These are phyloP conservation scores for Agonum fuliginosum DNA, from an alignment of 2,888 invertebrate species.

Conservation along the genomic window DNA sequence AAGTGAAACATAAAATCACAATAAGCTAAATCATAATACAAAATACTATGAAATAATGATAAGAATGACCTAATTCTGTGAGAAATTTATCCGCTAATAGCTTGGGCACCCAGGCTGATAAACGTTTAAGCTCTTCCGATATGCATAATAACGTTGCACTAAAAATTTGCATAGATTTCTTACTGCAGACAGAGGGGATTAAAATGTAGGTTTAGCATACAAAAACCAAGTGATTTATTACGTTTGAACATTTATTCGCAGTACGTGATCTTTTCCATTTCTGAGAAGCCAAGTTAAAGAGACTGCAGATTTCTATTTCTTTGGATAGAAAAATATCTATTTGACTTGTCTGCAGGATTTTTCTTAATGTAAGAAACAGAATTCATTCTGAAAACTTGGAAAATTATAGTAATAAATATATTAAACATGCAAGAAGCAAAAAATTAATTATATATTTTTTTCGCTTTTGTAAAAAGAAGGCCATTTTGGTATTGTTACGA, in stretches of 20 bases:
- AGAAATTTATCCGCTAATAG: background rate
- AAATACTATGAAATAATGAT: too few species aligned
- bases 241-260: conserved; percentile 37
- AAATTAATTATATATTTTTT: too few species aligned
- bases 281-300: conserved; percentile 10
- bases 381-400: too few species aligned
- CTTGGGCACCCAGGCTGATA: background rate
- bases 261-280: conserved; percentile 21
- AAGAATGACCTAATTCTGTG: background rate
- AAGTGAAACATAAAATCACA: too few species aligned
- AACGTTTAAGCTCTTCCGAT: conserved; percentile 5
- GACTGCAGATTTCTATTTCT: conserved; percentile 34
- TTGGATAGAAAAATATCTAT: conserved; percentile 9
- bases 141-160: conserved; percentile 11
- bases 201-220: conserved; percentile 15
- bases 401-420: too few species aligned
- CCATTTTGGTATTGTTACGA: too few species aligned
- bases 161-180: conserved; percentile 30
- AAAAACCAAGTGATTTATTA: conserved; percentile 26
- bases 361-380: background rate
- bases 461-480: too few species aligned
- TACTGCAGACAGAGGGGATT: conserved; percentile 3
- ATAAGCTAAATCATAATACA: too few species aligned
- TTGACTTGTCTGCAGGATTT: conserved; percentile 11
- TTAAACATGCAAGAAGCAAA: too few species aligned